A percentile compares a stretch with the other conserved stretches of the same genome.
Evolutionary conservation across 2,113 vertebrate genomes (phyloP).

Genomic region (Raja brachyura): DNA sequence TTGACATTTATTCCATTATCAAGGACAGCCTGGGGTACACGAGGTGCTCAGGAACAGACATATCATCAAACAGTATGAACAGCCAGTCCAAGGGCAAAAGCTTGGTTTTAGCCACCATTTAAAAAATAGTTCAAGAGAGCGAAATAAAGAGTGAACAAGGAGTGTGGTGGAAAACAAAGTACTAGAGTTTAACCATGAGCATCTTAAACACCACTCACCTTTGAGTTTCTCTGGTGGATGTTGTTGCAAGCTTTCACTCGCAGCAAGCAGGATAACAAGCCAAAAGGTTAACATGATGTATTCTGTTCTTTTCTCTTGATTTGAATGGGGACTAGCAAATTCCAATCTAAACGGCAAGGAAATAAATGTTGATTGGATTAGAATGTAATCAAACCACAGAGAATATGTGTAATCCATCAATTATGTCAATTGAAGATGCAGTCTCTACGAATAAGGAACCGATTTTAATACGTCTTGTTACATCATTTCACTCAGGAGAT

Average conservation of each 20-base stretch:
- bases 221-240: constrained; percentile 5
- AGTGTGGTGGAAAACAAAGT: not conserved
- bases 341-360: not conserved
- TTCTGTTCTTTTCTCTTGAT: not conserved
- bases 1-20: too few species aligned
- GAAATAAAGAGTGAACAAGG: too few species aligned
- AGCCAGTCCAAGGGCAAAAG: too few species aligned
- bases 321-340: not conserved
- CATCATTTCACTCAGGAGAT: not conserved
- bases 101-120: too few species aligned
- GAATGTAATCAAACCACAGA: not conserved
- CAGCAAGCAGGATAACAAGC: not conserved
- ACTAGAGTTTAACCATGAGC: not conserved
- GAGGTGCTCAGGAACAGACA: too few species aligned
- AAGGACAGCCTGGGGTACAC: too few species aligned
- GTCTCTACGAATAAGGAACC: not conserved
- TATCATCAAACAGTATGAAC: too few species aligned
- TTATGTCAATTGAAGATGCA: not conserved
- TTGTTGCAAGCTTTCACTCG: not conserved
- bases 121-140: too few species aligned
- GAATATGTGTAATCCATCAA: not conserved
- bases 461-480: not conserved
- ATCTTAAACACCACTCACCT: not conserved
- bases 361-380: not conserved
- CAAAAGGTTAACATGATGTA: not conserved